Base-by-base conservation (phyloP, 2,888 invertebrate genomes). In the Hydrotaea diabolus region DNA sequence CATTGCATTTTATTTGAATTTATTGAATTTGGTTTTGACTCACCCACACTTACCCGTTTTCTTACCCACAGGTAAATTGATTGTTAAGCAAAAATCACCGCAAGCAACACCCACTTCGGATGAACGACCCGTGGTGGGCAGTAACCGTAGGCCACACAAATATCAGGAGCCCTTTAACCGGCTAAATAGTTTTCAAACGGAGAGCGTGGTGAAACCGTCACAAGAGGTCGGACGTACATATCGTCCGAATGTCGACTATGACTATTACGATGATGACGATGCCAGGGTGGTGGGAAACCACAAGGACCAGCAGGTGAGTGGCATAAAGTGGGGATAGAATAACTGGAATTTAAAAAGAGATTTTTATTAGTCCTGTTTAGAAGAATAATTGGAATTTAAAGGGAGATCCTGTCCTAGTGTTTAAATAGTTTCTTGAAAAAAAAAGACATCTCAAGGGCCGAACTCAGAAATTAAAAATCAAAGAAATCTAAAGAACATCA, bases 241-340 rank as follows among this genome's bases (percentile, higher is more conserved):
- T 87, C 90, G 91, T 77, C 93, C 92, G 17, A 88, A 92, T 26
- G 87, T 92, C 59, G 94, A 94, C 88, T 95, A 96, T 88, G 96
- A 96, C 87, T 95, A 95, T 87, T 96, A 96, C 87, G 96, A 96
- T 86, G 95, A 95, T 82, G 94, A 94, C 21, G 94, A 94, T 80
- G 91, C 92, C 19, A 92, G 94, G 90, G 90, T 95, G 88, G 90
- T 93, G 89, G 91, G 94, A 89, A 92, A 94, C 82, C 86, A 80
- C 5, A 85, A 84, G 92, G 36, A 88, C 43, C 92, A 93, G 64
- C 93, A 94, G 91, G 92, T 94, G 91, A 85, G 86, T 76, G 31
- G 39, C 8, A 39, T 11, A 13, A n/a, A 53, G 49, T 13, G n/a
- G n/a, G n/a, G n/a, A n/a, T n/a, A n/a, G n/a, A n/a, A n/a, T n/a